A percentile compares a stretch with the other conserved stretches of the same genome.
These are phyloP conservation scores for Zaprionus tsacasi DNA, from an alignment of 1,140 invertebrate genomes.

Conservation along the genomic window DNA sequence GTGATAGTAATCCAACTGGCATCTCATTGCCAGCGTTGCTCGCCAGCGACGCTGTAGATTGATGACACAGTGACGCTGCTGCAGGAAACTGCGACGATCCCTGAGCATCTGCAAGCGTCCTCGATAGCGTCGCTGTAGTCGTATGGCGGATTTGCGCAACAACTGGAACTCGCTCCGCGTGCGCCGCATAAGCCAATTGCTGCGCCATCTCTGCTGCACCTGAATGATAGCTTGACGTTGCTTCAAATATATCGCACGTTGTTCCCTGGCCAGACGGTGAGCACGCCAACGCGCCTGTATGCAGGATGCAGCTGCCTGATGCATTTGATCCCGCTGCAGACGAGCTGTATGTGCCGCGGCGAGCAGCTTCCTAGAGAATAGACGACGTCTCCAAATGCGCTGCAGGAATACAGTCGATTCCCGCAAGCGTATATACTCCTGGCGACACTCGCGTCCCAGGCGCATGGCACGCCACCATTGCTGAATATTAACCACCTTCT, in stretches of 20 bases:
- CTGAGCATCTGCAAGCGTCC: conserved; percentile 44
- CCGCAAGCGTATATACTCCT: conserved; percentile 51
- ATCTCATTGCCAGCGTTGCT: conserved; percentile 34
- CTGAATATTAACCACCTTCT: conserved; percentile 81
- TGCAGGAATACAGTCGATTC: conserved; percentile 63
- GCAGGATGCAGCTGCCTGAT: conserved; percentile 57
- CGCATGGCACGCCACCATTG: conserved; percentile 76
- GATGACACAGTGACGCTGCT: conserved; percentile 28
- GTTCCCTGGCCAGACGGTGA: conserved; percentile 17
- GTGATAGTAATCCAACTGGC: conserved; percentile 5
- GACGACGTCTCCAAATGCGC: conserved; percentile 58
- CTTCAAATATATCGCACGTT: conserved; percentile 35
- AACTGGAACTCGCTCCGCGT: conserved; percentile 39
- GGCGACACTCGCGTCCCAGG: conserved; percentile 49
- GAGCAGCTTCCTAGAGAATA: conserved; percentile 54
- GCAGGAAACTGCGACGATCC: conserved; percentile 55
- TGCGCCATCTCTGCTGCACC: conserved; percentile 70
- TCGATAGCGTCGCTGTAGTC: conserved; percentile 84
- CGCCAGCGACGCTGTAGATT: conserved; percentile 49
- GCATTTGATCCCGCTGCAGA: conserved; percentile 54
- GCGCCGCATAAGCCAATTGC: conserved; percentile 53
- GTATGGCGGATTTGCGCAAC: conserved; percentile 72
- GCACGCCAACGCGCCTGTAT: conserved; percentile 68
- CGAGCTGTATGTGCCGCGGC: conserved; percentile 51
- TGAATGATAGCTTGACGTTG: conserved; percentile 43